Percentiles rank a stretch among this genome's conserved stretches.
Evolutionary conservation across 1,140 invertebrate species (phyloP).

Genomic region (Riptortus pedestris): DNA sequence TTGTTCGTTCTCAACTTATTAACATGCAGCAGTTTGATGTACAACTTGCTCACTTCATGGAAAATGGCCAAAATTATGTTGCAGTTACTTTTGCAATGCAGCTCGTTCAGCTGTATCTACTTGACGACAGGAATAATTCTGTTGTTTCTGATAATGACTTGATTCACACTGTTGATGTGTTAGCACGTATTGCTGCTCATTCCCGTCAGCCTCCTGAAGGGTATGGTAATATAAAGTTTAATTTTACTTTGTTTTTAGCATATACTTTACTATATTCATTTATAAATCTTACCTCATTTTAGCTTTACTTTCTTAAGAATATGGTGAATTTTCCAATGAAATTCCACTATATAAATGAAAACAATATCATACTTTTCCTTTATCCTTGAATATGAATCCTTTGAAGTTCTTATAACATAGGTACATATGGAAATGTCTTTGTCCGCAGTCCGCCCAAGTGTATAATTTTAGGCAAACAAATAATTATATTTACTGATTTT

Average conservation of each 20-base stretch:
- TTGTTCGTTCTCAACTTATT: constrained; percentile 63
- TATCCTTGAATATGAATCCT: no score
- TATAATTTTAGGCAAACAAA: no score
- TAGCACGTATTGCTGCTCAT: constrained; percentile 61
- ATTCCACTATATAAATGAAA: no score
- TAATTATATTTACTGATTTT: no score
- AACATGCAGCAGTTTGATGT: constrained; percentile 70
- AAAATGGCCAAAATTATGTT: constrained; percentile 71
- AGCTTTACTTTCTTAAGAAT: no score
- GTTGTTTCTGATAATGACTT: constrained; percentile 74
- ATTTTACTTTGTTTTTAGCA: not conserved
- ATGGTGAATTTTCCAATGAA: no score
- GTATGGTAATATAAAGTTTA: constrained; percentile 39
- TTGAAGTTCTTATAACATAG: no score
- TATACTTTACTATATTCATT: no score
- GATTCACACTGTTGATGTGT: constrained; percentile 69
- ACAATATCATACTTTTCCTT: no score
- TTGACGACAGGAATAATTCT: constrained; percentile 71
- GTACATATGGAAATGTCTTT: no score
- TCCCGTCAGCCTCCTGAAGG: constrained; percentile 70
- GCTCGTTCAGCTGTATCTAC: constrained; percentile 73
- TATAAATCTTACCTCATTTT: no score
- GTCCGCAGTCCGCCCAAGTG: no score
- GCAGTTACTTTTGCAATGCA: constrained; percentile 85
- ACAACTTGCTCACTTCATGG: constrained; percentile 74